These are phyloP conservation scores for Drosophila sproati DNA, from an alignment of 1,140 invertebrate species.

Conservation along the genomic window DNA sequence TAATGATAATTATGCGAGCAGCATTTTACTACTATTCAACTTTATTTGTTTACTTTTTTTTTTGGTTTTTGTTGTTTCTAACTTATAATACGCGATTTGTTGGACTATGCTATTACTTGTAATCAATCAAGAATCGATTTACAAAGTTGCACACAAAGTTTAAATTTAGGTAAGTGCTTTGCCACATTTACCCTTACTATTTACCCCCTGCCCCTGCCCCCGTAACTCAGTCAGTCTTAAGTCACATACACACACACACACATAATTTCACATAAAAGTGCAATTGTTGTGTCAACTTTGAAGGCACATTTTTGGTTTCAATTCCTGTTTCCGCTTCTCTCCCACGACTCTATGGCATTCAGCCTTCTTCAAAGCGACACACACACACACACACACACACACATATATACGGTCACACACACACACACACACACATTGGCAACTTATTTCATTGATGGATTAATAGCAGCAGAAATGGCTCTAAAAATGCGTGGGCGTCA, in stretches of 20 bases:
- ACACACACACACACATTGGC: neutral
- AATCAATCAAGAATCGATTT: conserved; percentile 29
- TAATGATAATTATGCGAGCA: neutral
- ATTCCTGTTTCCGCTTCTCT: neutral
- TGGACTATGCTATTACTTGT: neutral
- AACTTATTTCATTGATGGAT: conserved; percentile 54
- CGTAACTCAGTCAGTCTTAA: too few relatives aligned
- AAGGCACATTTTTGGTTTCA: conserved; percentile 35
- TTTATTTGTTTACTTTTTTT: neutral
- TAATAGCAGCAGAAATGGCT: conserved; percentile 53
- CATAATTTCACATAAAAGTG: neutral
- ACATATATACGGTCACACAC: conserved; percentile 1
- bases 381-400: conserved; percentile 15
- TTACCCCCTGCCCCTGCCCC: too few relatives aligned
- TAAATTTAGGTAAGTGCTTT: neutral
- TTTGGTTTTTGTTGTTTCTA: neutral
- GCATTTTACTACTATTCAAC: neutral
- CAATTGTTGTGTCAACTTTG: conserved; percentile 34
- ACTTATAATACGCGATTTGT: too few relatives aligned
- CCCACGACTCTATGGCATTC: conserved; percentile 36
- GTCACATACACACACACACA: neutral
- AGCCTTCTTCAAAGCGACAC: conserved; percentile 40
- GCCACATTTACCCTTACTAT: neutral
- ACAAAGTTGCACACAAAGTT: conserved; percentile 24
- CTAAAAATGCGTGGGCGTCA: conserved; percentile 44